These are phyloP conservation scores for Oostethus manadensis DNA, from an alignment of 2,113 vertebrate species.

Conservation along the genomic window DNA sequence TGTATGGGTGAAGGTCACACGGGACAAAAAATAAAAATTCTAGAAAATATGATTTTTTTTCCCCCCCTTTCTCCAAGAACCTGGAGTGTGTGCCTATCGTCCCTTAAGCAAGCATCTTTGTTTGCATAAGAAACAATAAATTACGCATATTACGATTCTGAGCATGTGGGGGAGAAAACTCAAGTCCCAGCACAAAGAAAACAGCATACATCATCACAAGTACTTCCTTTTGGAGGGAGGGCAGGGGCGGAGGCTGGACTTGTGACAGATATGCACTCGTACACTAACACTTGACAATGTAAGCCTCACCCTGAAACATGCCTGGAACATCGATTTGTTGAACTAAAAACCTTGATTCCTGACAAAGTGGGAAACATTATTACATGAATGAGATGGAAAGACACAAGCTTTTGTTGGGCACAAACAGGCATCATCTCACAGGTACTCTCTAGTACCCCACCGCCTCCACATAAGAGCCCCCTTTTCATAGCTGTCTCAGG, in stretches of 20 bases:
- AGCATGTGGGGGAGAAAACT: slow-evolving; percentile 31
- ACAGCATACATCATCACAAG: slow-evolving; percentile 26
- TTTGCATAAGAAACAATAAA: slow-evolving; percentile 43
- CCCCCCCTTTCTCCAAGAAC: too few species aligned
- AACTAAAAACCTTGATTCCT: neutral
- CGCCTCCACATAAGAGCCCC: too few species aligned
- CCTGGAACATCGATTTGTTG: neutral
- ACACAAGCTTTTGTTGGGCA: too few species aligned
- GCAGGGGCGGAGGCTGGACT: slow-evolving; percentile 7
- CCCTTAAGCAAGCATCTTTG: slow-evolving; percentile 32
- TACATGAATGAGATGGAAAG: too few species aligned
- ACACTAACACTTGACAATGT: slow-evolving; percentile 8
- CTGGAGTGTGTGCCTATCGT: slow-evolving; percentile 19
- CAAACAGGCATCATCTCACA: too few species aligned
- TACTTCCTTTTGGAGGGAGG: neutral
- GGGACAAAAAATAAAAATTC: neutral
- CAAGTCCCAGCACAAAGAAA: slow-evolving; percentile 36
- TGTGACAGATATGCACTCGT: slow-evolving; percentile 8
- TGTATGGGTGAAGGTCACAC: neutral
- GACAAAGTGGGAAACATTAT: neutral
- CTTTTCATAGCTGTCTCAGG: too few species aligned
- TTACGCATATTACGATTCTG: slow-evolving; percentile 11
- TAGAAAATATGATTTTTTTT: neutral
- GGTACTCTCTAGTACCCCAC: too few species aligned
- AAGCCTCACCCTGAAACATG: neutral